Evolutionary conservation across 2,113 vertebrate species (phyloP), one percentile per base, ranked within the genome.

Genomic region (Otolemur garnettii): DNA sequence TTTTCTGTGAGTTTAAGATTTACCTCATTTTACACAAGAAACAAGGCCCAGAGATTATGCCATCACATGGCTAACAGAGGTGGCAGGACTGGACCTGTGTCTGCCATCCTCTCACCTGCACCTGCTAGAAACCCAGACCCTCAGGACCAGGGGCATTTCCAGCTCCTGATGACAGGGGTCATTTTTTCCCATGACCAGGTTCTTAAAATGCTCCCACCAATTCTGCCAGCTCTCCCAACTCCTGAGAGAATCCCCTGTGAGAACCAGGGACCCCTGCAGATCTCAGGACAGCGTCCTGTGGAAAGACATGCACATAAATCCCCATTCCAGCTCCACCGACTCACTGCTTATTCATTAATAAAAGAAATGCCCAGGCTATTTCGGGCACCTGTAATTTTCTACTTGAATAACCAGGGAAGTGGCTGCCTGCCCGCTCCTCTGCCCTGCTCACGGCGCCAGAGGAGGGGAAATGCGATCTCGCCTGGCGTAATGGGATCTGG

Each of bases 321-420:
- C 84, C 66, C 33, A 17, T 85, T 94, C 96, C 93, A n/a, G 87
- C 87, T 97, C 93, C 93, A 93, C 94, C 78, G 75, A 81, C 96
- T 50, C 42, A 10, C 95, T 60, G 91, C 97, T 95, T 98, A 96
- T 97, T 98, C 98, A 98, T 97, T 90, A 98, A 97, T 97, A 98
- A 98, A 98, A 98, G 98, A 98, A 98, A 97, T 97, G 97, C 78
- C 28, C 57, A 62, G 97, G 71, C 97, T 97, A 97, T 98, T 95
- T 95, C 72, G 90, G 98, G 98, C 97, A 92, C 96, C 98, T 97
- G 97, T 97, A 98, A 97, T 98, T 98, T 98, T 98, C 98, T 98
- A 97, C 97, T 95, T 42, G 26, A 97, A 97, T 96, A 95, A 92
- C 97, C 97, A 97, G 97, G 90, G 33, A 98, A 97, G 97, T 95